Percentiles rank a stretch among this genome's conserved stretches.
phyloP scores from a whole-genome alignment of 2,888 invertebrate species.

The Diarsia mendica region DNA sequence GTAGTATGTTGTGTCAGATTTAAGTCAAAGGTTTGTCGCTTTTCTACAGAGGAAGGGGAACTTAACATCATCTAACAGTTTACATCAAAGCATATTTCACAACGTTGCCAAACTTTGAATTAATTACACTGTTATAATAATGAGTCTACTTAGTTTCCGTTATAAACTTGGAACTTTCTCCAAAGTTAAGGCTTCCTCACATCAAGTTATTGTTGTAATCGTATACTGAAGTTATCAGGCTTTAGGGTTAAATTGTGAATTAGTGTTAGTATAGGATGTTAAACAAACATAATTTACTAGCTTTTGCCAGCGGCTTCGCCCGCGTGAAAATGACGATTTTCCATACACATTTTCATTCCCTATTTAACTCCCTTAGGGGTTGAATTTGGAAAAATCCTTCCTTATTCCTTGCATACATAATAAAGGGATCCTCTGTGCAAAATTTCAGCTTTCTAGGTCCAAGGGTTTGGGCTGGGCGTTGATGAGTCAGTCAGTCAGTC shows the following conservation, averaged over 20 bases:
- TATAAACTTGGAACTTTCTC: constrained; percentile 25
- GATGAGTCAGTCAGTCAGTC: no score
- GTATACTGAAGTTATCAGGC: constrained; percentile 13
- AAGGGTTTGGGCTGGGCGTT: no score
- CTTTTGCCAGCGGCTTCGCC: no score
- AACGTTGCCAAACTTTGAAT: constrained; percentile 3
- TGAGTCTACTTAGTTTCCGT: constrained; percentile 3
- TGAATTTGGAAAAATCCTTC: no score
- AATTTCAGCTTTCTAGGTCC: no score
- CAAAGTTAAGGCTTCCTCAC: constrained; percentile 30
- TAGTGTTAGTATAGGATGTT: no score
- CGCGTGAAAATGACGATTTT: no score
- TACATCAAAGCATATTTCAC: neutral
- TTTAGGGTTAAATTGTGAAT: neutral
- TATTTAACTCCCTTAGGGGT: no score
- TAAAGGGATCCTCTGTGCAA: no score
- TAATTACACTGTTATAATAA: constrained; percentile 8
- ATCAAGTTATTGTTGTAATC: constrained; percentile 36
- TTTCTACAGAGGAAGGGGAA: neutral
- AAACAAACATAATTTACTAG: no score
- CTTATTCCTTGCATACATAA: no score
- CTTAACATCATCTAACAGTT: neutral
- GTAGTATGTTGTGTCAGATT: neutral
- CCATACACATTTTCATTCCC: no score
- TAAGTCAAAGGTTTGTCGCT: neutral